Conservation (phyloP, 2,113 vertebrate species). For the Laticauda colubrina region DNA sequence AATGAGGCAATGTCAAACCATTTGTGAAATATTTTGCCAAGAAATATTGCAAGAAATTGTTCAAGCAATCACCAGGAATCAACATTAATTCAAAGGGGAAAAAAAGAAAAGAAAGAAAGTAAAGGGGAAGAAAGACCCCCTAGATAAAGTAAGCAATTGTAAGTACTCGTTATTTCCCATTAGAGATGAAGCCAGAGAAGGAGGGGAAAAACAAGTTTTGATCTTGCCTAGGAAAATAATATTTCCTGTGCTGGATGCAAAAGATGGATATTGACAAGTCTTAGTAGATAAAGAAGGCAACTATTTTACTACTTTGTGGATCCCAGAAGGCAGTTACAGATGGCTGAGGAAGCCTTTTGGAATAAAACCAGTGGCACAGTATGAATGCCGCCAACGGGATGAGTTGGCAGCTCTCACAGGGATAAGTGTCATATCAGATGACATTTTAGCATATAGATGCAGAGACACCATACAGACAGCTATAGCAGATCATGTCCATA, state of each 20-base stretch:
- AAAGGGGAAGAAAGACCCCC: background rate
- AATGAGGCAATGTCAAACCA: background rate
- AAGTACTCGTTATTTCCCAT: background rate
- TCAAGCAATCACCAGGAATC: background rate
- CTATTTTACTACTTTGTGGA: conserved; percentile 18
- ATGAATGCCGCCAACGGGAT: conserved; percentile 32
- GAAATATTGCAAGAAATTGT: background rate
- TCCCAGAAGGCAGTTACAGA: conserved; percentile 26
- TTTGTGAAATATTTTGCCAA: background rate
- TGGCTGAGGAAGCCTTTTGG: conserved; percentile 33
- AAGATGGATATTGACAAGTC: conserved; percentile 26
- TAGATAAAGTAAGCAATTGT: background rate
- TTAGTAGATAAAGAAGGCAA: conserved; percentile 14
- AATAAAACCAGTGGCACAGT: conserved; percentile 32
- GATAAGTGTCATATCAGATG: conserved; percentile 34
- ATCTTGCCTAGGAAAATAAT: conserved; percentile 18
- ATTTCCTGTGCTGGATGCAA: conserved; percentile 23
- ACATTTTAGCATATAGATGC: conserved; percentile 30
- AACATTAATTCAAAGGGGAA: background rate
- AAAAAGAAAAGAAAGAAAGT: background rate
- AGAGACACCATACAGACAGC: conserved; percentile 26
- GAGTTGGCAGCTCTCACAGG: conserved; percentile 27
- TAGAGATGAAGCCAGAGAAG: background rate
- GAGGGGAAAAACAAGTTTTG: background rate
- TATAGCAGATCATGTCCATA: conserved; percentile 26